Evolutionary conservation across 2,888 invertebrate species (phyloP), one percentile per base, ranked within the genome.

Genomic region (Athetis lepigone): DNA sequence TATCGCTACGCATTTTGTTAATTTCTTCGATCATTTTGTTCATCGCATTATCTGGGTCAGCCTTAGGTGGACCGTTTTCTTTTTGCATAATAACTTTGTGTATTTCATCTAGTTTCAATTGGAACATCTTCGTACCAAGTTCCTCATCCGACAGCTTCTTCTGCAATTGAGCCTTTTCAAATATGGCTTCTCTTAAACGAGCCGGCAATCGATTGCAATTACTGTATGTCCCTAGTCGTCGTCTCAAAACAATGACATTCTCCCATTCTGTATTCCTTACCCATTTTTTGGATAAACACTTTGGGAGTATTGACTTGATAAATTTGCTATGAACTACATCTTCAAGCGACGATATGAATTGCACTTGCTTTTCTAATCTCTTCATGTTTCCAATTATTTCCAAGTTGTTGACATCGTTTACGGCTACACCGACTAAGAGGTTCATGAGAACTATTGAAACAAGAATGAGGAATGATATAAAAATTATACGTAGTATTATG

Each of bases 371-470:
- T 3, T 90, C 92, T 4, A 96, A 78, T 59, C 95, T 85, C 50
- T 92, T 89, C 16, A 95, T 92, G 68, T 95, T 94, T 1, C 96
- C 96, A 50, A 95, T 88, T 4, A 94, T 87, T 84, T 95, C 95
- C 60, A 96, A 86, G 59, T 93, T 92, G 59, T 93, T 94, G 1
- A 96, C 95, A 69, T 96, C 95, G 71, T 94, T 95, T 0, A 96
- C 96, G 7, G 96, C 95, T 9, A 96, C 91, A 78, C 96, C 96
- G 0, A 95, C 93, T 85, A 96, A 89, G 19, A 96, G 84, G 75
- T 96, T 96, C 95, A 96, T 95, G 18, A 96, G 84, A 0, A 96
- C 95, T 37, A 96, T 95, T 0, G 95, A 92, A 27, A 95, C 95
- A 45, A 96, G 81, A 37, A 96, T 86, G 0, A 96, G 80, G 71